These are phyloP conservation scores for Lepidocyrtinus sp. DNA, from an alignment of 2,888 invertebrate species.

Conservation along the genomic window DNA sequence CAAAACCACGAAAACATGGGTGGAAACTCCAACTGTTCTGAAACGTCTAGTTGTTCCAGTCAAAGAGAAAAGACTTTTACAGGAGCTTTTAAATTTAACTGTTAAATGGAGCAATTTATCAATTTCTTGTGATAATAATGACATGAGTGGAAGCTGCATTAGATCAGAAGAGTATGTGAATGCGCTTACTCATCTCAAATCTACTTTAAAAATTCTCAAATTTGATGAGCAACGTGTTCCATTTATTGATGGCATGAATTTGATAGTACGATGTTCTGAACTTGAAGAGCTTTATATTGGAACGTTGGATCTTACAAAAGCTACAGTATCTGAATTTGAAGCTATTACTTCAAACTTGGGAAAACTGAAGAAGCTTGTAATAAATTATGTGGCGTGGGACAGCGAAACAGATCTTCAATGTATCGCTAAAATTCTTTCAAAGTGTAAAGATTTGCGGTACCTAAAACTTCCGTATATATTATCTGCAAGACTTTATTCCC, in stretches of 20 bases:
- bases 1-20: slow-evolving; percentile 33
- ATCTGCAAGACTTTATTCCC: slow-evolving; percentile 24
- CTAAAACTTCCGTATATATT: slow-evolving; percentile 39
- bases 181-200: slow-evolving; percentile 6
- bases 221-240: slow-evolving; percentile 33
- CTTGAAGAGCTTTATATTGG: slow-evolving; percentile 26
- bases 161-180: slow-evolving; percentile 17
- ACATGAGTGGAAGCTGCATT: slow-evolving; percentile 28
- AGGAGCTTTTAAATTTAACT: slow-evolving; percentile 17
- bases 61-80: slow-evolving; percentile 23
- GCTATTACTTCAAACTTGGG: not conserved
- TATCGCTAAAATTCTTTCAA: not conserved
- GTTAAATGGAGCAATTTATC: slow-evolving; percentile 32
- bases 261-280: slow-evolving; percentile 21
- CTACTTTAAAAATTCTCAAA: slow-evolving; percentile 15
- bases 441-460: slow-evolving; percentile 6
- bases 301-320: slow-evolving; percentile 29
- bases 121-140: slow-evolving; percentile 21
- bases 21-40: slow-evolving; percentile 34
- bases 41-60: slow-evolving; percentile 24
- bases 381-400: slow-evolving; percentile 41
- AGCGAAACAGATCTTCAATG: slow-evolving; percentile 23
- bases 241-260: slow-evolving; percentile 29
- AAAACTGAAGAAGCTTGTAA: not conserved
- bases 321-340: not conserved